phyloP scores from a whole-genome alignment of 2,888 invertebrate genomes.

The Apamea epomidion region DNA sequence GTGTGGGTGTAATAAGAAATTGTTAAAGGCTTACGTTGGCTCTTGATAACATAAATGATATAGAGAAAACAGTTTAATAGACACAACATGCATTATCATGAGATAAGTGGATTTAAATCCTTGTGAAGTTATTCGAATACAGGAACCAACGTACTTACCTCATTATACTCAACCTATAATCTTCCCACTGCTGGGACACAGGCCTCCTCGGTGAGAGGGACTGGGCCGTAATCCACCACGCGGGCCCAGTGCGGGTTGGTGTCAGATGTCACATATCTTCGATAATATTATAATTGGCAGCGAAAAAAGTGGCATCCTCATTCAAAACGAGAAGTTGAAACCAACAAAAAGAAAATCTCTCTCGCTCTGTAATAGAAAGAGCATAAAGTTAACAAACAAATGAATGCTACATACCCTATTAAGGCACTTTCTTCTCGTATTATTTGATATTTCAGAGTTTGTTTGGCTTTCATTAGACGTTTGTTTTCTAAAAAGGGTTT shows the following conservation, averaged over 20 bases:
- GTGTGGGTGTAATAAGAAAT: neutral
- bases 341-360: neutral
- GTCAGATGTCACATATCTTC: too few relatives aligned
- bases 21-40: neutral
- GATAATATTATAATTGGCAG: conserved; percentile 9
- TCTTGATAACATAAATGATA: neutral
- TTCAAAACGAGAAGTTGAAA: neutral
- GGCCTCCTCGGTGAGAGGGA: too few relatives aligned
- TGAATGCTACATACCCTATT: conserved; percentile 8
- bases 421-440: neutral
- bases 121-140: neutral
- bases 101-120: neutral
- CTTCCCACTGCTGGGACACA: too few relatives aligned
- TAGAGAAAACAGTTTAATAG: neutral
- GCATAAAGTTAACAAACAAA: conserved; percentile 18
- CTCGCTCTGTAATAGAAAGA: neutral
- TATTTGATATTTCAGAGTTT: conserved; percentile 10
- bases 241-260: too few relatives aligned
- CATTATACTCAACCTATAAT: too few relatives aligned
- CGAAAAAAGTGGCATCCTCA: neutral
- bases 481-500: neutral
- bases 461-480: neutral
- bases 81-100: neutral
- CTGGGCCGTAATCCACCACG: too few relatives aligned
- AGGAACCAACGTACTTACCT: neutral